Evolutionary conservation across 2,888 invertebrate species (phyloP).

Genomic region (Spisula subtruncata): DNA sequence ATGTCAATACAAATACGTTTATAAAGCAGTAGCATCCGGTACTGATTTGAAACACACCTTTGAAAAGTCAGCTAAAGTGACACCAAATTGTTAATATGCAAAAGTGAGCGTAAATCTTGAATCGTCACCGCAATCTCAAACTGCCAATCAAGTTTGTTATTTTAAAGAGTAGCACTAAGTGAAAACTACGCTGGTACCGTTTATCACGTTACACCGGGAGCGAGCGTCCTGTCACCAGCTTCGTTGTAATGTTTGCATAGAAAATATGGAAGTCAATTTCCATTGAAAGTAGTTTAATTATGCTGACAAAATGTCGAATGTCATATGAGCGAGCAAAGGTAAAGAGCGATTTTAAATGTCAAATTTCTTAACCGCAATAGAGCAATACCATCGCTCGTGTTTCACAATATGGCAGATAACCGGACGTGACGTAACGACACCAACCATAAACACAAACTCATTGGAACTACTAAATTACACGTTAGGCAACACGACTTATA

Average conservation of each 20-base stretch:
- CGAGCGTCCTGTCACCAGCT: constrained; percentile 39
- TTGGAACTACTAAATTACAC: background rate
- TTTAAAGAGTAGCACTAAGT: background rate
- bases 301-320: constrained; percentile 5
- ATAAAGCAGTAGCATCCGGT: no score
- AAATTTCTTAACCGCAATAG: background rate
- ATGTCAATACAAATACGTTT: no score
- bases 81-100: background rate
- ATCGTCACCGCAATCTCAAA: constrained; percentile 6
- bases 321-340: constrained; percentile 9
- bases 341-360: constrained; percentile 16
- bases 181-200: constrained; percentile 35
- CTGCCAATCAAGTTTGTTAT: constrained; percentile 8
- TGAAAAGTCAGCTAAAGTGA: background rate
- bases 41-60: background rate
- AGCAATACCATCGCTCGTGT: background rate
- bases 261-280: constrained; percentile 42
- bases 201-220: constrained; percentile 46
- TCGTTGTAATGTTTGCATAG: constrained; percentile 35
- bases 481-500: background rate
- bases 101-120: background rate
- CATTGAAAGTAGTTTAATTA: constrained; percentile 21
- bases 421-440: constrained; percentile 13
- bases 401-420: background rate
- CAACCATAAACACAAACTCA: background rate